Percentiles rank a stretch among this genome's conserved stretches.
Conservation (phyloP, 2,888 invertebrate species). For the Dicyrtoma fusca region DNA sequence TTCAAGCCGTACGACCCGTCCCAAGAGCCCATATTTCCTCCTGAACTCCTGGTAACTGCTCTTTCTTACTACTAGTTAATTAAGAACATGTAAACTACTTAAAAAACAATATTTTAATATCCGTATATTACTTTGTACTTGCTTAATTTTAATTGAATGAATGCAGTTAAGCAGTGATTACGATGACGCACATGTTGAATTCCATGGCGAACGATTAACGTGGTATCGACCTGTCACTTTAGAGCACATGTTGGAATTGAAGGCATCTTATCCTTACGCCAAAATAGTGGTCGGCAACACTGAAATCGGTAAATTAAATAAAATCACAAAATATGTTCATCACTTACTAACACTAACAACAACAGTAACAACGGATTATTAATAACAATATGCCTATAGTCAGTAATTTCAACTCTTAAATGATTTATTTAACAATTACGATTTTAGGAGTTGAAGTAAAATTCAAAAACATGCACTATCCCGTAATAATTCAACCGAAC, state of each 20-base stretch:
- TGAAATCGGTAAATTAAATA: constrained; percentile 76
- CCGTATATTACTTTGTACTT: background rate
- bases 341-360: no score
- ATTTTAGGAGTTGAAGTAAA: constrained; percentile 79
- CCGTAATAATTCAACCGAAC: constrained; percentile 75
- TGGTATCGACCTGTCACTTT: constrained; percentile 78
- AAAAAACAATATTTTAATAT: no score
- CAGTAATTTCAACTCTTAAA: no score
- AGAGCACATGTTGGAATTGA: constrained; percentile 69
- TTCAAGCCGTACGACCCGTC: constrained; percentile 76
- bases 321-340: no score
- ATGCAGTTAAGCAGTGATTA: constrained; percentile 41
- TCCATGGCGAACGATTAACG: constrained; percentile 59
- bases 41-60: constrained; percentile 77
- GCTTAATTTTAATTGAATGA: background rate
- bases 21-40: constrained; percentile 91
- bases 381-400: no score
- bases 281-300: constrained; percentile 88
- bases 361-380: no score
- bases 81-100: no score
- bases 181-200: constrained; percentile 40
- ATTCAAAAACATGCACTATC: constrained; percentile 80
- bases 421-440: no score
- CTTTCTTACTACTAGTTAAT: background rate
- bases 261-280: constrained; percentile 69